A percentile compares a stretch with the other conserved stretches of the same genome.
These are phyloP conservation scores for Chamaetylas fuelleborni DNA, from an alignment of 2,113 vertebrate genomes.

Conservation along the genomic window DNA sequence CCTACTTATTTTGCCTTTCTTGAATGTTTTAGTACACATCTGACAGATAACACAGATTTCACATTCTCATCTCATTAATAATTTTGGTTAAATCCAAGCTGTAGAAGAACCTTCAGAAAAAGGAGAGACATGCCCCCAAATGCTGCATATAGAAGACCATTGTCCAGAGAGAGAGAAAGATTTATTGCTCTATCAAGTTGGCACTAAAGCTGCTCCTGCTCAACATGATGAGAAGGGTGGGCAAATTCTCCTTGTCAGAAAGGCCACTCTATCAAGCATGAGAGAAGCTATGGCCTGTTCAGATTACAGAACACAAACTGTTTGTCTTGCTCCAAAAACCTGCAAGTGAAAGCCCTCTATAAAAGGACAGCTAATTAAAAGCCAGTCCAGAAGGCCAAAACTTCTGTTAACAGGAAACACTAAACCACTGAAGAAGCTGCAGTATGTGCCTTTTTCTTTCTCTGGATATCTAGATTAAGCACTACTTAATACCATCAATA, in stretches of 20 bases:
- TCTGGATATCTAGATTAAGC: neutral
- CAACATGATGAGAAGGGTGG: neutral
- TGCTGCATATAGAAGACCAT: neutral
- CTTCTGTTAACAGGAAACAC: neutral
- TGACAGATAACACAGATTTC: neutral
- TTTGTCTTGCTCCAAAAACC: neutral
- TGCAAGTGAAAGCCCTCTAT: neutral
- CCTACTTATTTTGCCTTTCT: neutral
- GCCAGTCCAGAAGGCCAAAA: neutral
- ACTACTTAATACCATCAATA: neutral
- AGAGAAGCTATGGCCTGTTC: neutral
- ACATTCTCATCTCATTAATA: neutral
- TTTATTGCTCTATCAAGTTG: neutral
- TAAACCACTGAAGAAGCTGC: neutral
- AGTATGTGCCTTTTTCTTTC: neutral
- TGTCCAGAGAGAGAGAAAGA: neutral
- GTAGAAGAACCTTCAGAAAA: neutral
- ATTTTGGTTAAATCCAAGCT: neutral
- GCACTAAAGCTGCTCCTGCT: neutral
- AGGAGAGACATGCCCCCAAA: neutral
- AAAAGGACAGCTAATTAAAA: neutral
- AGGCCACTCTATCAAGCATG: neutral
- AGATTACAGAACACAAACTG: neutral
- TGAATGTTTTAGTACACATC: neutral
- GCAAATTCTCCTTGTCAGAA: neutral